Evolutionary conservation across 2,797 vertebrate genomes (phyloP).

Genomic region (Huso huso): DNA sequence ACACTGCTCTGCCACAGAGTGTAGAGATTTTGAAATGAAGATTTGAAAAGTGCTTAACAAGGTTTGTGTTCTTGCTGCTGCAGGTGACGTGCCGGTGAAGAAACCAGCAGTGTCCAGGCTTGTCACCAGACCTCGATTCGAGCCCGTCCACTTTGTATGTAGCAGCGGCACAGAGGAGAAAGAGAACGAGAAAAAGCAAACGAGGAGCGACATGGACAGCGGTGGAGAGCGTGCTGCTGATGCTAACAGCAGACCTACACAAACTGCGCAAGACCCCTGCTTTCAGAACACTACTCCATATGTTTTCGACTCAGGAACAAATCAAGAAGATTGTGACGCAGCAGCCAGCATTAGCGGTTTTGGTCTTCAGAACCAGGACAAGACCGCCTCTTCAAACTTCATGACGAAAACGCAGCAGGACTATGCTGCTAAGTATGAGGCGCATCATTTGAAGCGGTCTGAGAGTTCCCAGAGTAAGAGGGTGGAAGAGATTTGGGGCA

Average conservation of each 20-base stretch:
- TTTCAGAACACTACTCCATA: slow-evolving; percentile 20
- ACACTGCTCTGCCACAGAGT: too few relatives aligned
- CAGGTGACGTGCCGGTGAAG: slow-evolving; percentile 82
- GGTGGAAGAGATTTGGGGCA: slow-evolving; percentile 44
- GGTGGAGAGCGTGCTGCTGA: slow-evolving; percentile 42
- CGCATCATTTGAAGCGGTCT: slow-evolving; percentile 41
- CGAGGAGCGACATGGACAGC: slow-evolving; percentile 41
- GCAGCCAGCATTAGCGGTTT: slow-evolving; percentile 39
- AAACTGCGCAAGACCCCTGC: slow-evolving; percentile 31
- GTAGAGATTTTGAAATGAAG: too few relatives aligned
- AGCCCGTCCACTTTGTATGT: slow-evolving; percentile 92
- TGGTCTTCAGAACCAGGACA: slow-evolving; percentile 45
- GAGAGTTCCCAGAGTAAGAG: slow-evolving; percentile 46
- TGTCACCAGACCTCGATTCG: slow-evolving; percentile 79
- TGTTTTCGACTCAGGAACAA: slow-evolving; percentile 52
- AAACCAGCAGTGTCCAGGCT: slow-evolving; percentile 79
- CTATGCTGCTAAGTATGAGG: slow-evolving; percentile 59
- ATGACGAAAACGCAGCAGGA: slow-evolving; percentile 65
- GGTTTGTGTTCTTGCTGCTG: slow-evolving; percentile 5
- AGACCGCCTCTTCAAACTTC: slow-evolving; percentile 42
- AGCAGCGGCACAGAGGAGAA: slow-evolving; percentile 72
- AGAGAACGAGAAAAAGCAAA: slow-evolving; percentile 60
- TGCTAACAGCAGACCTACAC: slow-evolving; percentile 36
- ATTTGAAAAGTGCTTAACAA: neutral
- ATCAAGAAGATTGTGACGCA: slow-evolving; percentile 29